Conservation (phyloP, 2,113 vertebrate genomes). For the Pseudorasbora parva region DNA sequence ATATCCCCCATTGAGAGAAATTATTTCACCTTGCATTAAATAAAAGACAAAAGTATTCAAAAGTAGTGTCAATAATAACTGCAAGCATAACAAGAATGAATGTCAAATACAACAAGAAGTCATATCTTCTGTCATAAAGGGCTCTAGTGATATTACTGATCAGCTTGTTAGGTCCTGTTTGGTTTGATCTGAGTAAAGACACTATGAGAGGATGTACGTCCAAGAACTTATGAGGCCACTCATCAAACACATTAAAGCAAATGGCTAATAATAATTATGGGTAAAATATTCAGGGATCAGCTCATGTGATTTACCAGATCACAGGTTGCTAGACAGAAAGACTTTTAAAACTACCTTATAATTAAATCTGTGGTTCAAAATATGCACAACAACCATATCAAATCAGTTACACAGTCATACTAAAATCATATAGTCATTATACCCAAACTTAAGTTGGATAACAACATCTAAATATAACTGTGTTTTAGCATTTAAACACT, state of each 20-base stretch:
- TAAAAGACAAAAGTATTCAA: neutral
- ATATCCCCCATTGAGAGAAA: neutral
- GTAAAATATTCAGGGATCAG: neutral
- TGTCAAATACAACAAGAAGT: neutral
- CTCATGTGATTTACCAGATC: neutral
- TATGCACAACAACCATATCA: no score
- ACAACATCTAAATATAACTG: no score
- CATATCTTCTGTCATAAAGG: neutral
- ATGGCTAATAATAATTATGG: neutral
- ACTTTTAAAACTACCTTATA: no score
- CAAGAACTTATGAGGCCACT: neutral
- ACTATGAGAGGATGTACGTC: no score
- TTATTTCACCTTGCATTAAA: neutral
- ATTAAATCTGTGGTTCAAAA: no score
- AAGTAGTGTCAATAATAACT: neutral
- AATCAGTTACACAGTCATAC: no score
- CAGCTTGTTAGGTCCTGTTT: neutral
- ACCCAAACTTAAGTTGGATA: no score
- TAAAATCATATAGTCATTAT: no score
- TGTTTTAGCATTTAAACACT: no score
- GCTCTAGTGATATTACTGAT: neutral
- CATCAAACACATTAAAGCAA: no score
- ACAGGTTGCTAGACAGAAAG: neutral
- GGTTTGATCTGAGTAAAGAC: neutral
- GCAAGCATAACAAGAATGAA: neutral